Base-by-base conservation (phyloP, 2,797 vertebrate genomes). In the Lindbergichthys nudifrons region DNA sequence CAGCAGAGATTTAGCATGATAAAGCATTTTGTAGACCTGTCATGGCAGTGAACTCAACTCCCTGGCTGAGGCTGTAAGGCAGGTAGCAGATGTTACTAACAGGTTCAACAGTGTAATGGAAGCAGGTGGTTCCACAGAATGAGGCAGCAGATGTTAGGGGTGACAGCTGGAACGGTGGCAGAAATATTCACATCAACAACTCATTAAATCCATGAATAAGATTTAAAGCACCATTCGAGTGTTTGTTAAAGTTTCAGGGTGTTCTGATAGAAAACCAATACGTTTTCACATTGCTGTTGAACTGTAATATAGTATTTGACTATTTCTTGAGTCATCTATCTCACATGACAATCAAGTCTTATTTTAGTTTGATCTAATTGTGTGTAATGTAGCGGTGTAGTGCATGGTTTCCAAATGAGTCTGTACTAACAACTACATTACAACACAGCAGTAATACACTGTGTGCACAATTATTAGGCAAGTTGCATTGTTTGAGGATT, bases 21-120 rank as follows among this genome's bases (percentile, higher is more conserved):
- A 62, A 70, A 66, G 50, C 43, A 26, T 69, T 61, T 12, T 73
- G 65, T 12, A 58, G 51, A 50, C 61, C 30, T 39, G 66, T 46
- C 76, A 26, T 19, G 16, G 6, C 11, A 4, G 39, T 30, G 10
- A 62, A 59, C 19, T 54, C 66, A 51, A 59, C 41, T 23, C 36
- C 10, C 41, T 56, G 52, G 68, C 43, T 47, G 41, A n/a, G 54
- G 15, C 60, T 56, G 47, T 14, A 2, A 60, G 73, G 48, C 70
- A 73, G 47, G 54, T 23, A 54, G 63, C 87, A 86, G 79, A 84
- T 84, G 68, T 63, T 74, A 3, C 48, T n/a, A n/a, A 61, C 65
- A 71, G 70, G 56, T 69, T 80, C 58, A 58, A 43, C 21, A 21
- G 51, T 11, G n/a, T 70, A 67, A 77, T 47, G 32, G 4, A 30